A percentile compares a stretch with the other conserved stretches of the same genome.
Evolutionary conservation across 2,113 vertebrate species (phyloP).

Genomic region (Hipposideros armiger): DNA sequence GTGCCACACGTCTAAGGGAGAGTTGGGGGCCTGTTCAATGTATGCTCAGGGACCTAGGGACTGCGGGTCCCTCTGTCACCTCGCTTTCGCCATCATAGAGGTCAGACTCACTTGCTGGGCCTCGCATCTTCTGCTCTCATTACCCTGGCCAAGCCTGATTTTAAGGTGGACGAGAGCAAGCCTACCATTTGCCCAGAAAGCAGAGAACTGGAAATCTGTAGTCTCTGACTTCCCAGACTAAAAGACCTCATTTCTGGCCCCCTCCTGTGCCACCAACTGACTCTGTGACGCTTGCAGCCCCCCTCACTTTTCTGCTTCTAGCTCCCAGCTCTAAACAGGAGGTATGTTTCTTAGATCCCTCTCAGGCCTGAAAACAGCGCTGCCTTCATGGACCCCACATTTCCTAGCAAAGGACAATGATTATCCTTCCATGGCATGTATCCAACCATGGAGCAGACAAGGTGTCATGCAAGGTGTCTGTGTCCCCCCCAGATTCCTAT

Average conservation of each 20-base stretch:
- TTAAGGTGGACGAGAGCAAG: accelerated
- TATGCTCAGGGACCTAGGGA: too few relatives aligned
- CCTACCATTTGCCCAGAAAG: background rate
- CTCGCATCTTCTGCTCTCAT: background rate
- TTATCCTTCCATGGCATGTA: background rate
- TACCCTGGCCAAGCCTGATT: background rate
- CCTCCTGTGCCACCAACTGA: too few relatives aligned
- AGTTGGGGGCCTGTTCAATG: too few relatives aligned
- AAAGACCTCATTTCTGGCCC: background rate
- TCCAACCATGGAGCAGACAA: background rate
- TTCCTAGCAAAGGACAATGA: accelerated
- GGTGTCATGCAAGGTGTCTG: background rate
- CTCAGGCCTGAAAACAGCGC: background rate
- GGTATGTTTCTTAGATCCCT: too few relatives aligned
- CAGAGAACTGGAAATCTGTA: background rate
- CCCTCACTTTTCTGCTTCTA: background rate
- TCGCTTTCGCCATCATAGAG: accelerated
- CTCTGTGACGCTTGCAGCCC: background rate
- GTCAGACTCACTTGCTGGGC: background rate
- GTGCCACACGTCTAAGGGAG: accelerated
- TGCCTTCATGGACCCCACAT: background rate
- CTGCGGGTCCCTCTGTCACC: background rate
- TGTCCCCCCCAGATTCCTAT: background rate
- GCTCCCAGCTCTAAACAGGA: background rate
- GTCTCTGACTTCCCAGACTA: background rate